Evolutionary conservation across 1,140 invertebrate genomes (phyloP).

Genomic region (Bombyx mandarina): DNA sequence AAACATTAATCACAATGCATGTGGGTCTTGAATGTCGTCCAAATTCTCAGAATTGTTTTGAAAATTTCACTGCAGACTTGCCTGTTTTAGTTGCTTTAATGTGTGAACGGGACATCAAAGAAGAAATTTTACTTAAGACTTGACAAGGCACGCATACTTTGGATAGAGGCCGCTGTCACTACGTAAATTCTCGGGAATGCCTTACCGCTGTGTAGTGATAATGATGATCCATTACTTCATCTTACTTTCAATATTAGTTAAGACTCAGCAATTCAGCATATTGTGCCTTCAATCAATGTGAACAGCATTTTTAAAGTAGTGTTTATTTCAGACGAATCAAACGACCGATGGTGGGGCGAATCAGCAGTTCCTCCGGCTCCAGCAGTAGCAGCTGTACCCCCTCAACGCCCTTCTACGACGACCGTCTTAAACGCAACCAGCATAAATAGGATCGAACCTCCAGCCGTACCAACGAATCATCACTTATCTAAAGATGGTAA

Average conservation of each 20-base stretch:
- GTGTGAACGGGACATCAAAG: no score
- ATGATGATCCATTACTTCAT: not conserved
- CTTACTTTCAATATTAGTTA: not conserved
- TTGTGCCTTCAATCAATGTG: not conserved
- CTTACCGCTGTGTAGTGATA: not conserved
- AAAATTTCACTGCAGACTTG: no score
- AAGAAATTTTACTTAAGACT: no score
- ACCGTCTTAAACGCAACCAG: slow-evolving; percentile 33
- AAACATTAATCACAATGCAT: no score
- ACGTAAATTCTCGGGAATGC: no score
- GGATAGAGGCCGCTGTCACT: no score
- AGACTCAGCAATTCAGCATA: not conserved
- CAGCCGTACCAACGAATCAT: slow-evolving; percentile 43
- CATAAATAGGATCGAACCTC: slow-evolving; percentile 37
- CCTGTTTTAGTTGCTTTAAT: no score
- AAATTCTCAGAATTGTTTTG: no score
- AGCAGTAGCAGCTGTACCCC: slow-evolving; percentile 58
- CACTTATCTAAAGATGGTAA: slow-evolving; percentile 46
- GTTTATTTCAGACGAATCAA: slow-evolving; percentile 43
- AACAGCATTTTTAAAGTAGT: not conserved
- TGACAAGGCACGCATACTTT: no score
- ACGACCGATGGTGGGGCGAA: slow-evolving; percentile 65
- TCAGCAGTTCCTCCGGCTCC: slow-evolving; percentile 64
- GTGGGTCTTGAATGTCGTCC: no score
- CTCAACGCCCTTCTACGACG: slow-evolving; percentile 43